Base-by-base conservation (phyloP, 2,888 invertebrate genomes). In the Eulithis testata region DNA sequence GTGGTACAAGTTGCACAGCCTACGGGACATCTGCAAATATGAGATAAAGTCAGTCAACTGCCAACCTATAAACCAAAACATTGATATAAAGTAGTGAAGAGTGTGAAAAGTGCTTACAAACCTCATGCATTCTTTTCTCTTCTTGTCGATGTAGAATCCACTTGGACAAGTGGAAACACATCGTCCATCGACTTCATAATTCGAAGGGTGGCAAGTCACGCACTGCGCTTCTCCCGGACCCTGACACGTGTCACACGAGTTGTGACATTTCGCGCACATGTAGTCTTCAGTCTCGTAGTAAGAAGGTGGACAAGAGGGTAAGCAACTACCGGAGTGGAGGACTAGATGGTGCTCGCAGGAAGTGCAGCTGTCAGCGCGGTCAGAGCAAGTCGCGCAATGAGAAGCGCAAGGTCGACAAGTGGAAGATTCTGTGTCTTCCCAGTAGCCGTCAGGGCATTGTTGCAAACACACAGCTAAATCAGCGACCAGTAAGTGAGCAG, bases 301-400 rank as follows among this genome's bases (percentile, higher is more conserved):
- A 73, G 96, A 95, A 12, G 95, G 83, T 0, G 98, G 98, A 88
- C 98, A 98, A 0, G 97, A 95, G 6, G 97, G 96, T 75, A 97
- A 94, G 87, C 98, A 98, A 77, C 96, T 96, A 78, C 96, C 96
- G 71, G 96, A 95, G 82, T 96, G 95, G 79, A 98, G 95, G 57
- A 98, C 96, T 70, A 98, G 92, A 82, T 98, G 97, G 86, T 97
- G 97, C 78, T 97, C 97, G 84, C 98, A 98, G 73, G 96, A 97
- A 49, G 96, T 97, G 81, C 98, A 98, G 72, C 95, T 95, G 76
- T 97, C 96, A 4, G 97, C 96, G 71, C 96, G 94, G 74, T 97
- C 96, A 74, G 96, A 96, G 79, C 98, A 98, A 66, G 96, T 96
- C 36, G 96, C 96, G 82, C 98, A 97, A 82, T 97, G 97, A 8